Evolutionary conservation across 2,888 invertebrate species (phyloP).

Genomic region (Pseudococcus longispinus): DNA sequence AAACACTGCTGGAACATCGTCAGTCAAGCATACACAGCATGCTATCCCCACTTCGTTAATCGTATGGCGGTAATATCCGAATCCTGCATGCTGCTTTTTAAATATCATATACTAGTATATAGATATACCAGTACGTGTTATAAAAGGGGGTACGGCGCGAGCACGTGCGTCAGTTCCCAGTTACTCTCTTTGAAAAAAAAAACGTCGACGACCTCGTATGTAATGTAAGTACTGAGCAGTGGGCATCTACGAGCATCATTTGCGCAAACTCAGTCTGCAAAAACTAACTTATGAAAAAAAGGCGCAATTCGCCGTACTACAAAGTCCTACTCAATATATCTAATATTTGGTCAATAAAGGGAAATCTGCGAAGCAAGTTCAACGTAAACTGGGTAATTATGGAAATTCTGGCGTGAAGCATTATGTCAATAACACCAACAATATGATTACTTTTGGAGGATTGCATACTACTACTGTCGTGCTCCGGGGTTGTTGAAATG

Average conservation of each 20-base stretch:
- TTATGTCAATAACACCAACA: too few species aligned
- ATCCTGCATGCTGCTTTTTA: background rate
- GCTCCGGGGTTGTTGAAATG: too few species aligned
- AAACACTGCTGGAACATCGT: background rate
- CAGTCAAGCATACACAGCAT: background rate
- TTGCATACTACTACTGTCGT: too few species aligned
- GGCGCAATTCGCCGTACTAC: background rate
- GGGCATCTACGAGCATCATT: background rate
- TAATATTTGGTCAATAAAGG: background rate
- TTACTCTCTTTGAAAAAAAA: background rate
- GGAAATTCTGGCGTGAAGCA: background rate
- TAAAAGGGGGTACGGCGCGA: background rate
- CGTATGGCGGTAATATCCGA: background rate
- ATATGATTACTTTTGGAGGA: too few species aligned
- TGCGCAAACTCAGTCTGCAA: background rate
- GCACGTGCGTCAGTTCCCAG: background rate
- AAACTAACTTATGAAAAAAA: too few species aligned
- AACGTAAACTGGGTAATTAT: background rate
- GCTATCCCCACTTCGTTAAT: background rate
- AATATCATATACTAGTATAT: background rate
- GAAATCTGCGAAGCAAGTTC: background rate
- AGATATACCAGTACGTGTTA: background rate
- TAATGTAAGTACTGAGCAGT: background rate
- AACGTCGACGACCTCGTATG: background rate
- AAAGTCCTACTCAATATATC: background rate